Percentiles rank a stretch among this genome's conserved stretches.
phyloP scores from a whole-genome alignment of 2,797 vertebrate genomes.

The Bucorvus abyssinicus region DNA sequence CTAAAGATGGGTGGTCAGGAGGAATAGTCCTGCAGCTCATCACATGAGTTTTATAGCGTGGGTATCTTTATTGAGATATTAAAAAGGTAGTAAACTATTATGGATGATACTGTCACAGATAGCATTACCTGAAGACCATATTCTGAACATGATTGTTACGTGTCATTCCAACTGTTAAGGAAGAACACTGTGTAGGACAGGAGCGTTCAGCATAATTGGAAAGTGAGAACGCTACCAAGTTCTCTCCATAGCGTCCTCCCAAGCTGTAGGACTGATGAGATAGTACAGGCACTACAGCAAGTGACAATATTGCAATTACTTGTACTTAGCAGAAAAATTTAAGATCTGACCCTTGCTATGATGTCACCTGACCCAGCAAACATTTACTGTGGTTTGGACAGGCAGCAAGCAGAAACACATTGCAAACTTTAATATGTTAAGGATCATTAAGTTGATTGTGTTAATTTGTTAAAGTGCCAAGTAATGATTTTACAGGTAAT shows the following conservation, averaged over 20 bases:
- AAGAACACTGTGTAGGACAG: background rate
- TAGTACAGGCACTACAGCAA: background rate
- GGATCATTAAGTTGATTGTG: conserved; percentile 73
- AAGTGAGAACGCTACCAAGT: background rate
- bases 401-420: conserved; percentile 49
- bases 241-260: background rate
- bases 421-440: conserved; percentile 63
- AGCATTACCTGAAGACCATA: background rate
- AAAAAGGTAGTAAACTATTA: background rate
- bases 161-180: background rate
- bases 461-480: conserved; percentile 76
- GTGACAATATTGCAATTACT: background rate
- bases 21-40: background rate
- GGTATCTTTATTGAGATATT: background rate
- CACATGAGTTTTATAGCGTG: background rate
- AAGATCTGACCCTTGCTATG: conserved; percentile 34
- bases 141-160: background rate
- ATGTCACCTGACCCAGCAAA: conserved; percentile 60
- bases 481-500: conserved; percentile 81
- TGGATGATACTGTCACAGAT: background rate
- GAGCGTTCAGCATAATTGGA: background rate
- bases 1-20: background rate
- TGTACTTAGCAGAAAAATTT: conserved; percentile 9
- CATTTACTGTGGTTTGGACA: conserved; percentile 35
- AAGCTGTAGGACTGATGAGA: background rate